A percentile compares a stretch with the other conserved stretches of the same genome.
phyloP scores from a whole-genome alignment of 2,888 invertebrate genomes.

The Eupeodes latifasciatus region DNA sequence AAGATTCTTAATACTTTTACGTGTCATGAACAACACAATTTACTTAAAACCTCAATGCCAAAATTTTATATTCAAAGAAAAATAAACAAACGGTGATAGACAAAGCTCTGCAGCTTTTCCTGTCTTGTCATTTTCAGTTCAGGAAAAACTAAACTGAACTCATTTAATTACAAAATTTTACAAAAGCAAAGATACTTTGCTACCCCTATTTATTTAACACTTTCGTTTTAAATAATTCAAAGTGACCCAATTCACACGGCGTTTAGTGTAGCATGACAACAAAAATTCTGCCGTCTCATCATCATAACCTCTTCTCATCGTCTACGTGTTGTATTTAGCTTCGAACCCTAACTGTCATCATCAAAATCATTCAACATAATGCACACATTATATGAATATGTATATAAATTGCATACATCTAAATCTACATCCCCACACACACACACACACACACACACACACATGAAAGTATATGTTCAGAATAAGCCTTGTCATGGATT shows the following conservation, averaged over 20 bases:
- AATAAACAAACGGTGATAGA: no score
- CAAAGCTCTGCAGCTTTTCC: no score
- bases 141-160: background rate
- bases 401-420: background rate
- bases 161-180: background rate
- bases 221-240: slow-evolving; percentile 14
- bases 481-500: slow-evolving; percentile 50
- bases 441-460: background rate
- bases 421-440: no score
- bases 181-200: background rate
- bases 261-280: slow-evolving; percentile 42
- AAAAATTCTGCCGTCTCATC: slow-evolving; percentile 6
- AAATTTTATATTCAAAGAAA: no score
- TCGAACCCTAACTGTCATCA: slow-evolving; percentile 29
- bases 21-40: no score
- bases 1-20: no score
- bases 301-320: slow-evolving; percentile 16
- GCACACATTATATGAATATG: slow-evolving; percentile 51
- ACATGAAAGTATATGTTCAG: background rate
- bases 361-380: slow-evolving; percentile 55
- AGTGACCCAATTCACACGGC: slow-evolving; percentile 48
- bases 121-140: no score
- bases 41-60: no score
- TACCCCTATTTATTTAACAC: background rate
- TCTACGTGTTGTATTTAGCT: background rate